Base-by-base conservation (phyloP, 2,113 vertebrate genomes). In the Elanus axillaris region DNA sequence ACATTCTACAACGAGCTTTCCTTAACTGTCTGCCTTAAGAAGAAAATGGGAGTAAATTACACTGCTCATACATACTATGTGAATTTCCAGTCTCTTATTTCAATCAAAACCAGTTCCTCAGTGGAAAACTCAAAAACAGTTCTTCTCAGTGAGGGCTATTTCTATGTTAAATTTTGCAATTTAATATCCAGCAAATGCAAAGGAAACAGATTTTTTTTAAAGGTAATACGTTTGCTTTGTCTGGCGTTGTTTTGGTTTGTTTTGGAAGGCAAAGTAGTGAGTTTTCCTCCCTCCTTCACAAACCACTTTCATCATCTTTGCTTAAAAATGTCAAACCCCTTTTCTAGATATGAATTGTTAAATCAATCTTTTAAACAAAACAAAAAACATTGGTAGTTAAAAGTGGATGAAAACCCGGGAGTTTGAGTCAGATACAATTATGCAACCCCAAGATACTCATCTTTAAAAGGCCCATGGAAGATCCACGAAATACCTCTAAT, bases 61-160 rank as follows among this genome's bases (percentile, higher is more conserved):
- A 92, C 43, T 3, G 2, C 48, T 76, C 3, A 3, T 29, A 64
- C 29, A 82, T 29, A 19, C 34, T 15, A 7, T 23, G 21, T 55
- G 36, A 88, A 93, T 78, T 94, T 92, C 60, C 52, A 89, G 32
- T 27, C 53, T 91, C 62, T 81, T 75, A 81, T 68, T 95, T 97
- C 79, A 96, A 52, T 77, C 75, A 86, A 94, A 95, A 88, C 19
- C 50, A 86, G n/a, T 16, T 86, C 58, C 56, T 84, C 53, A 23
- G 43, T 45, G 69, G 43, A 96, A 94, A 96, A 67, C 32, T 63
- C 72, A 74, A 47, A 78, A 63, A 0, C 2, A 4, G 18, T 36
- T 92, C 52, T 81, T 31, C 36, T 79, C 27, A 87, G 38, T 23
- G 40, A 77, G 16, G 52, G 22, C 21, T 75, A 56, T 45, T 92